Evolutionary conservation across 2,888 invertebrate genomes (phyloP).

Genomic region (Orthonevra nobilis): DNA sequence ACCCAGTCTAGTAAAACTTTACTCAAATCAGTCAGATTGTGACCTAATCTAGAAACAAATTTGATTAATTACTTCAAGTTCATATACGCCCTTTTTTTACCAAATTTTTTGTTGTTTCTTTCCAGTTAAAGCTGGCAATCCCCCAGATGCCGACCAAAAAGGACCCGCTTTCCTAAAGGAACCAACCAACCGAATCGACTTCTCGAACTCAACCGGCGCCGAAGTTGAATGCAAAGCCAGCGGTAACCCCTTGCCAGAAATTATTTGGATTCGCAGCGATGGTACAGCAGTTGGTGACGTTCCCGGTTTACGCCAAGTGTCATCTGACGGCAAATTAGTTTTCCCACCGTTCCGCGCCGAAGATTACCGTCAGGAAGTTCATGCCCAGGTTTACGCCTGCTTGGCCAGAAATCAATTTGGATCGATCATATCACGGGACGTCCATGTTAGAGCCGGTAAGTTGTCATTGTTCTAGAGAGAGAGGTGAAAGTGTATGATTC

Average conservation of each 20-base stretch:
- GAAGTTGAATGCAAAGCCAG: conserved; percentile 95
- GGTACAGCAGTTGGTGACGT: conserved; percentile 95
- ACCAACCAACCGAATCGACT: conserved; percentile 94
- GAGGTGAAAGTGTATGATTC: conserved; percentile 30
- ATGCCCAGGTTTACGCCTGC: conserved; percentile 96
- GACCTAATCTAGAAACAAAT: conserved; percentile 21
- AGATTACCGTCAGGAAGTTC: conserved; percentile 95
- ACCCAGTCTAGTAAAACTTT: conserved; percentile 4
- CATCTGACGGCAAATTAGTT: conserved; percentile 95
- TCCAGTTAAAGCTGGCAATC: conserved; percentile 75
- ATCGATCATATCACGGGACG: conserved; percentile 93
- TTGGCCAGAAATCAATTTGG: conserved; percentile 94
- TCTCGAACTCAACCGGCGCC: conserved; percentile 96
- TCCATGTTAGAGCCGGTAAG: conserved; percentile 96
- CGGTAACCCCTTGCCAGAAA: conserved; percentile 93
- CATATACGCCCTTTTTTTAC: not conserved
- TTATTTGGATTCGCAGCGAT: conserved; percentile 95
- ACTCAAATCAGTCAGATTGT: not conserved
- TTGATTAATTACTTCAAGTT: conserved; percentile 18
- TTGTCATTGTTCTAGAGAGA: conserved; percentile 75
- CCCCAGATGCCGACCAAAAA: conserved; percentile 87
- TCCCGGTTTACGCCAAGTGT: conserved; percentile 91
- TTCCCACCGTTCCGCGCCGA: conserved; percentile 97
- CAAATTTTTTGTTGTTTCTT: conserved; percentile 12
- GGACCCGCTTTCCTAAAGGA: conserved; percentile 96